These are phyloP conservation scores for Labeo rohita DNA, from an alignment of 2,113 vertebrate species.

Conservation along the genomic window DNA sequence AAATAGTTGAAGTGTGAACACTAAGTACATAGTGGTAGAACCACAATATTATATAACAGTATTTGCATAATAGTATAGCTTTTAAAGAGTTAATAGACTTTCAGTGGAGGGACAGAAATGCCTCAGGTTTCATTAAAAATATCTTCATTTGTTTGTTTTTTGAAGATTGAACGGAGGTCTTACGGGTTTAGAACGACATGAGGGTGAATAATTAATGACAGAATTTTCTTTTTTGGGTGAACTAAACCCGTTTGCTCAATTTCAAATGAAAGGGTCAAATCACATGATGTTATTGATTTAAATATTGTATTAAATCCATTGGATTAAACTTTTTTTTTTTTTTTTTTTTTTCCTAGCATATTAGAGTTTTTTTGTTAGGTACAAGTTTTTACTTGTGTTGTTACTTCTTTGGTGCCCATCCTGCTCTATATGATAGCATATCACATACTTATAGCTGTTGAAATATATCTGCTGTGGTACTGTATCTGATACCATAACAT, in stretches of 20 bases:
- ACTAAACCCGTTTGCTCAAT: background rate
- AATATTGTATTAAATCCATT: background rate
- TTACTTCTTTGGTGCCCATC: background rate
- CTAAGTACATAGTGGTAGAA: background rate
- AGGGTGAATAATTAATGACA: background rate
- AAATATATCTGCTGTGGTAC: background rate
- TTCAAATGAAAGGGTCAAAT: background rate
- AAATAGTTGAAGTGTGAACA: background rate
- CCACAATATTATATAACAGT: background rate
- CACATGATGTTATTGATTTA: background rate
- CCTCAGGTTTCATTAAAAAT: background rate
- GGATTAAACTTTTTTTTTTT: background rate
- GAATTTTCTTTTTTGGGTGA: background rate
- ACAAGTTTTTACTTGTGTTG: background rate
- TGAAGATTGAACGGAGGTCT: background rate
- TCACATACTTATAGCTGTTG: background rate
- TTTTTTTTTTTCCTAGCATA: too few species aligned
- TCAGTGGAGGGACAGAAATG: background rate
- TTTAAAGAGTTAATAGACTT: background rate
- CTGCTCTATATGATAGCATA: background rate
- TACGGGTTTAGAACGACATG: background rate
- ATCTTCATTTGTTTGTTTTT: background rate
- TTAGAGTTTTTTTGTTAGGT: too few species aligned
- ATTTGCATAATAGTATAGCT: background rate
- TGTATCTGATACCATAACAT: background rate